phyloP scores from a whole-genome alignment of 2,113 vertebrate species.

The Haliaeetus leucogaster region DNA sequence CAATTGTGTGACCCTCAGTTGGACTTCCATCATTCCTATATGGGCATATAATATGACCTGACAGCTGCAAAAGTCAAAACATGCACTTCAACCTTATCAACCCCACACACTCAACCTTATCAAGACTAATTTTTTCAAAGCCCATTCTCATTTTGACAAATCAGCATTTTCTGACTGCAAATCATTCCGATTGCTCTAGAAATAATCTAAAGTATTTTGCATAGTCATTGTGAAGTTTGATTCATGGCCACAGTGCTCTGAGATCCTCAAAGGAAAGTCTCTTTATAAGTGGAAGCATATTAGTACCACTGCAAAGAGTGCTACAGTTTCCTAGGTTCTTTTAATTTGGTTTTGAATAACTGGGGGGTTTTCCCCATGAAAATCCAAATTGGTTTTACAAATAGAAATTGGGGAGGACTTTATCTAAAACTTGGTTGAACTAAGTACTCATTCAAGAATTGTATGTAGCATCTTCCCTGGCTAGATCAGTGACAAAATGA shows the following conservation, averaged over 20 bases:
- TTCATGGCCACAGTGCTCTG: not conserved
- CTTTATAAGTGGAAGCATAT: not conserved
- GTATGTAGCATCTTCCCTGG: not conserved
- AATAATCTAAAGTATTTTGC: not conserved
- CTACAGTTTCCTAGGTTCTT: not conserved
- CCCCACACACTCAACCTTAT: not conserved
- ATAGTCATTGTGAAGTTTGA: not conserved
- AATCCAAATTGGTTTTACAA: not conserved
- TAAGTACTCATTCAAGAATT: not conserved
- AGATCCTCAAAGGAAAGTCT: not conserved
- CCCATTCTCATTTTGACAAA: not conserved
- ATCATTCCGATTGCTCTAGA: not conserved
- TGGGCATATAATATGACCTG: not conserved
- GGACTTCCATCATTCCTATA: not conserved
- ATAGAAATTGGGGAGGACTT: not conserved
- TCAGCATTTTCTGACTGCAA: not conserved
- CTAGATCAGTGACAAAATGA: not conserved
- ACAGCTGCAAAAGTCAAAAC: constrained; percentile 11
- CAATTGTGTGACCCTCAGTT: not conserved
- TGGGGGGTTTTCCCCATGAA: fast-evolving
- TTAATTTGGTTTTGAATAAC: not conserved
- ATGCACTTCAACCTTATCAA: not conserved
- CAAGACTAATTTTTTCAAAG: not conserved
- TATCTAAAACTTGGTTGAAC: not conserved
- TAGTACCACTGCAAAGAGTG: not conserved